Evolutionary conservation across 2,888 invertebrate species (phyloP).

Genomic region (Oscheius sp.): DNA sequence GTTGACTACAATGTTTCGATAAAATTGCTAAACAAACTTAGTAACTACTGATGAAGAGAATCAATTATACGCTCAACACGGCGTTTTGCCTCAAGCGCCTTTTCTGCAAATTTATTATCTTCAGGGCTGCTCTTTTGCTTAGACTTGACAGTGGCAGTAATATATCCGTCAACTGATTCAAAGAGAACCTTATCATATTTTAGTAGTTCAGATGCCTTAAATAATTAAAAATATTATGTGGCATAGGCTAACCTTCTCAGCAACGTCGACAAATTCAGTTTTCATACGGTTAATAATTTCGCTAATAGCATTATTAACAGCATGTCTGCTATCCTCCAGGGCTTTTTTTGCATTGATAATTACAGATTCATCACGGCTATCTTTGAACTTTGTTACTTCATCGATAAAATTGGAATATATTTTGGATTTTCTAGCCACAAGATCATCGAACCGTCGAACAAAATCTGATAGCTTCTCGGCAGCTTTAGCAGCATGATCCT

Average conservation of each 20-base stretch:
- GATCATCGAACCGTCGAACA: slow-evolving; percentile 75
- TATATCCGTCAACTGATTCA: slow-evolving; percentile 73
- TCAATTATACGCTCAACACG: slow-evolving; percentile 49
- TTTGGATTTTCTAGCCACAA: slow-evolving; percentile 76
- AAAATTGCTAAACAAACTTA: neutral
- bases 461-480: slow-evolving; percentile 73
- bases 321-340: slow-evolving; percentile 76
- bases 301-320: slow-evolving; percentile 75
- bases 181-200: slow-evolving; percentile 74
- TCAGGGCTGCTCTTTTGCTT: slow-evolving; percentile 49
- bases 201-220: slow-evolving; percentile 76
- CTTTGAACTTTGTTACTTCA: slow-evolving; percentile 76
- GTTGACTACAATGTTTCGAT: slow-evolving; percentile 25
- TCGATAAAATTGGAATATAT: slow-evolving; percentile 77
- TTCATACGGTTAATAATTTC: slow-evolving; percentile 70
- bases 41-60: slow-evolving; percentile 16
- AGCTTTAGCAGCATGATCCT: slow-evolving; percentile 50
- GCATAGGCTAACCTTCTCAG: slow-evolving; percentile 75
- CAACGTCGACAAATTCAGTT: slow-evolving; percentile 76
- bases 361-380: slow-evolving; percentile 72
- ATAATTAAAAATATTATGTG: slow-evolving; percentile 46
- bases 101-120: slow-evolving; percentile 40
- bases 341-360: slow-evolving; percentile 70
- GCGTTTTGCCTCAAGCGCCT: slow-evolving; percentile 47
- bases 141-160: slow-evolving; percentile 66